A percentile compares a stretch with the other conserved stretches of the same genome.
Evolutionary conservation across 2,113 vertebrate genomes (phyloP).

Genomic region (Dicaeum eximium): DNA sequence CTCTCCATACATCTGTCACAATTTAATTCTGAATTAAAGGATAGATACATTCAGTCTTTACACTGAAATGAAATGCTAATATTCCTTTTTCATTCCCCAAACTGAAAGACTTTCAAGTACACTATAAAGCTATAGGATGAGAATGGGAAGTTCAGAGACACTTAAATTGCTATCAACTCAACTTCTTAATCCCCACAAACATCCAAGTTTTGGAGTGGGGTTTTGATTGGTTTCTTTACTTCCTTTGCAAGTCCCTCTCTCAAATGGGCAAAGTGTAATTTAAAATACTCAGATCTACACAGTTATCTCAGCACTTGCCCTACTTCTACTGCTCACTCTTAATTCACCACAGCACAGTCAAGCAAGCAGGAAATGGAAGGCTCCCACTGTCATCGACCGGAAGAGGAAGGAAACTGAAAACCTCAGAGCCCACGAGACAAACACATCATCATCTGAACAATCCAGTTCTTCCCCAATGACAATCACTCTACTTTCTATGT

Average conservation of each 20-base stretch:
- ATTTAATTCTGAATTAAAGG: not conserved
- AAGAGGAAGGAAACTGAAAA: not conserved
- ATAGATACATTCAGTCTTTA: not conserved
- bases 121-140: not conserved
- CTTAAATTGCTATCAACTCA: not conserved
- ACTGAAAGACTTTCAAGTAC: not conserved
- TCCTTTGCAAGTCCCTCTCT: not conserved
- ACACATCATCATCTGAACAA: not conserved
- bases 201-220: accelerated
- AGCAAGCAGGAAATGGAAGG: not conserved
- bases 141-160: not conserved
- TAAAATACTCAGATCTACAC: not conserved
- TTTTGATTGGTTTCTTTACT: not conserved
- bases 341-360: not conserved
- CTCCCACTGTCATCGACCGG: not conserved
- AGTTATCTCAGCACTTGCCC: not conserved
- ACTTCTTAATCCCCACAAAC: not conserved
- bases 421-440: not conserved
- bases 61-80: not conserved
- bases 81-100: not conserved
- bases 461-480: not conserved
- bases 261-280: not conserved
- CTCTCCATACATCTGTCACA: not conserved
- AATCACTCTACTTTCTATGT: not conserved
- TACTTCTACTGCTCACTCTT: not conserved